Base-by-base conservation (phyloP, 2,797 vertebrate genomes). In the Lophius americanus region DNA sequence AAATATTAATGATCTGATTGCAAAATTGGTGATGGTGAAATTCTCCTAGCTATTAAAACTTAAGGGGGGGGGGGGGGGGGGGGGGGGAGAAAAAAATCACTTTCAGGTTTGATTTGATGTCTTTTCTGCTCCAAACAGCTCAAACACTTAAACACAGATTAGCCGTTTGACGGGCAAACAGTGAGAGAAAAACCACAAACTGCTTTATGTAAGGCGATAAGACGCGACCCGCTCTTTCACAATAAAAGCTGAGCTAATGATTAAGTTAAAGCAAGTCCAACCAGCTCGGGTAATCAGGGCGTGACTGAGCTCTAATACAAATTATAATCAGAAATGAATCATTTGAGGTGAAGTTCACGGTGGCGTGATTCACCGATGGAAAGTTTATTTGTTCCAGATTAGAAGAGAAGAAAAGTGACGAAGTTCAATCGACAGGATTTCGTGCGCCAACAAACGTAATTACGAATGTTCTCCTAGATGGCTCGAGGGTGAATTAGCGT, bases 161-260 rank as follows among this genome's bases (percentile, higher is more conserved):
- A 57, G 32, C 2, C 44, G 51, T 72, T 66, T 36, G 37, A 8
- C 32, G 38, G 23, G 46, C 51, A 68, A 73, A 75, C 70, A 63
- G 41, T 55, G 1, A 53, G 50, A 57, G 14, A 7, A 33, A 66
- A 64, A 67, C 47, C 60, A 58, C 53, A 60, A 47, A 60, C 10
- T 59, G 52, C 14, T 63, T 66, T 23, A 32, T 54, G 47, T 65
- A 44, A 5, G n/a, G 8, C 47, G 4, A 42, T 37, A 43, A 32
- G 11, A 53, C 43, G 3, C 12, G 42, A 42, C 48, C 35, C 41
- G 51, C 50, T 75, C 70, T 51, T 41, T 50, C 41, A 52, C 38
- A 51, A 42, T 59, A 23, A 63, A 60, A 43, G 6, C n/a, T 44
- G 68, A 50, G 59, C 48, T 78, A 77, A 82, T 81, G 55, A 82